Percentiles rank a stretch among this genome's conserved stretches.
phyloP scores from a whole-genome alignment of 64 coral and sea anemone genomes.

The Montipora sp. region DNA sequence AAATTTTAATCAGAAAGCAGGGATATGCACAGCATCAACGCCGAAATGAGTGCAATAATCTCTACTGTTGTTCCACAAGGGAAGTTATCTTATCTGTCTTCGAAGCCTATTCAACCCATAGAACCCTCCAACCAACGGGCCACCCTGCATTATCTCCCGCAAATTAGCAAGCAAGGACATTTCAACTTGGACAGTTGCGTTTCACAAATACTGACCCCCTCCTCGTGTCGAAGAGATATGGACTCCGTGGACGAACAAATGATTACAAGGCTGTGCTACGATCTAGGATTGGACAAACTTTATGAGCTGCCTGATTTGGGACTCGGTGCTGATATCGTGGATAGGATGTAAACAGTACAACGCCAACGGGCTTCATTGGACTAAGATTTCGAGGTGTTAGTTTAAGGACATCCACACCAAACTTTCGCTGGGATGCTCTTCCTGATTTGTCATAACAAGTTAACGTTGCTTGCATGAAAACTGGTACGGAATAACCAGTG shows the following conservation, averaged over 20 bases:
- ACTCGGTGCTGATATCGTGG: conserved; percentile 25
- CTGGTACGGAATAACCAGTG: not conserved
- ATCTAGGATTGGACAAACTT: conserved; percentile 35
- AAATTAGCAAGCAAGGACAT: not conserved
- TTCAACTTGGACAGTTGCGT: not conserved
- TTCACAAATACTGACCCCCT: not conserved
- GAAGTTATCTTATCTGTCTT: not conserved
- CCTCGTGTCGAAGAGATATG: conserved; percentile 43
- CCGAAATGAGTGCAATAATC: conserved; percentile 4
- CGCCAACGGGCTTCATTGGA: not conserved
- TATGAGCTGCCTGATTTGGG: conserved; percentile 25
- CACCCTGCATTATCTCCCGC: conserved; percentile 28
- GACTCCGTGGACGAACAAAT: conserved; percentile 44
- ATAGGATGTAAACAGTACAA: conserved; percentile 3
- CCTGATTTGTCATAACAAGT: too few relatives aligned
- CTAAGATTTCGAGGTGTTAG: too few relatives aligned
- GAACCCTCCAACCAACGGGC: not conserved
- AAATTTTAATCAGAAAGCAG: not conserved
- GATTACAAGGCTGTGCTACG: conserved; percentile 35
- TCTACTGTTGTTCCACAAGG: not conserved
- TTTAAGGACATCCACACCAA: too few relatives aligned
- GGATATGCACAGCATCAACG: not conserved
- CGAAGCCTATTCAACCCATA: not conserved
- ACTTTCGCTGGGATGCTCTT: too few relatives aligned
- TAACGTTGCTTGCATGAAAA: not conserved